Conservation (phyloP, 2,113 vertebrate genomes). For the Trinectes maculatus region DNA sequence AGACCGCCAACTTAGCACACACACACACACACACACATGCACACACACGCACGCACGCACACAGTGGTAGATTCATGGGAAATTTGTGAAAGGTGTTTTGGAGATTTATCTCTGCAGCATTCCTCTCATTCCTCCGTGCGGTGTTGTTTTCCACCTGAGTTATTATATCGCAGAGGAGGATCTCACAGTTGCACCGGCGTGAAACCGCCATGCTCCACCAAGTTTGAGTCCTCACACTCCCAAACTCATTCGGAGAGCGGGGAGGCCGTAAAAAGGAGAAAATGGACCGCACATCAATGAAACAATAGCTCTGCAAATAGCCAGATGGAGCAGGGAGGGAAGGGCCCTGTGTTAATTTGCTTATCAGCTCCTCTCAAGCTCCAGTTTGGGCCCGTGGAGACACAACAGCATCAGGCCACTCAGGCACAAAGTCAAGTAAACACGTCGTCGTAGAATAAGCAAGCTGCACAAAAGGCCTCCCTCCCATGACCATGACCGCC, state of each 20-base stretch:
- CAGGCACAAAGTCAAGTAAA: slow-evolving; percentile 65
- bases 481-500: slow-evolving; percentile 65
- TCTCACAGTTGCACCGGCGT: slow-evolving; percentile 15
- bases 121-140: background rate
- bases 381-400: slow-evolving; percentile 57
- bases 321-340: slow-evolving; percentile 19
- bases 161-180: slow-evolving; percentile 19
- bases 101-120: slow-evolving; percentile 27
- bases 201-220: slow-evolving; percentile 8
- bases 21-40: slow-evolving; percentile 7
- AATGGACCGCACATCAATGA: slow-evolving; percentile 5
- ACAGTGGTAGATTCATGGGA: slow-evolving; percentile 18
- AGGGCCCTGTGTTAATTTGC: slow-evolving; percentile 41
- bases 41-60: background rate
- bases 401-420: slow-evolving; percentile 63
- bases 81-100: slow-evolving; percentile 26
- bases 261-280: slow-evolving; percentile 8
- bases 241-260: background rate
- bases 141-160: slow-evolving; percentile 37
- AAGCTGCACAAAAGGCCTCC: slow-evolving; percentile 60
- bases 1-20: slow-evolving; percentile 54
- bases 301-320: slow-evolving; percentile 32
- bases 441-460: slow-evolving; percentile 67
- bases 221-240: background rate
- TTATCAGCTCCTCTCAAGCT: slow-evolving; percentile 62